Evolutionary conservation across 2,797 vertebrate species (phyloP).

Genomic region (Myripristis murdjan): DNA sequence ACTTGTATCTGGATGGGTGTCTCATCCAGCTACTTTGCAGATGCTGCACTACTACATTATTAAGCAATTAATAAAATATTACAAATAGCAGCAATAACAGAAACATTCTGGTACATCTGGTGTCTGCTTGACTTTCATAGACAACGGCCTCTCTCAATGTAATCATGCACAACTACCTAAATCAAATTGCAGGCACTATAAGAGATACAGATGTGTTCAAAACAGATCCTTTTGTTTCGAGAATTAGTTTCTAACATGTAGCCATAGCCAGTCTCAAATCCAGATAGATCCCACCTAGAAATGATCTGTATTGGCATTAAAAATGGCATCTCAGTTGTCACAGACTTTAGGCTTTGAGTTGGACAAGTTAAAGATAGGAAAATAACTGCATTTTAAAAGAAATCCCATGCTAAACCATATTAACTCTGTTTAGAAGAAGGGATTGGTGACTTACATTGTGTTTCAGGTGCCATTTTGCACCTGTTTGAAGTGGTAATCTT

Average conservation of each 20-base stretch:
- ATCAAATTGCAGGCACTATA: not conserved
- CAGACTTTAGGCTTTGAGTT: constrained; percentile 7
- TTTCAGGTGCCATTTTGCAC: too few species aligned
- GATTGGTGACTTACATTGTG: too few species aligned
- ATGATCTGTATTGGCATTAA: constrained; percentile 33
- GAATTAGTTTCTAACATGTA: constrained; percentile 43
- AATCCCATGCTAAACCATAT: too few species aligned
- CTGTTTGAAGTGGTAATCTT: too few species aligned
- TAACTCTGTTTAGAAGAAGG: too few species aligned
- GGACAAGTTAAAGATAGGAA: not conserved
- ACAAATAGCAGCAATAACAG: constrained; percentile 39
- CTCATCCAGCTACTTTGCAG: constrained; percentile 39
- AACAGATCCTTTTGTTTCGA: constrained; percentile 48
- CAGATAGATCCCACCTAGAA: constrained; percentile 30
- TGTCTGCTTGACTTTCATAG: constrained; percentile 20
- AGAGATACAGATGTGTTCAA: constrained; percentile 34
- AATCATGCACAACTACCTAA: not conserved
- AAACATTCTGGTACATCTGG: constrained; percentile 1
- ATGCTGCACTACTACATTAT: constrained; percentile 37
- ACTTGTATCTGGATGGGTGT: not conserved
- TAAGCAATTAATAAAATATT: constrained; percentile 49
- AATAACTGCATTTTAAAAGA: not conserved
- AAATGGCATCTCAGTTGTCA: constrained; percentile 5
- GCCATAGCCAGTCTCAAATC: constrained; percentile 45
- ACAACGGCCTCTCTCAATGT: not conserved